These are phyloP conservation scores for Agonopterix subpropinquella DNA, from an alignment of 2,888 invertebrate genomes.

Conservation along the genomic window DNA sequence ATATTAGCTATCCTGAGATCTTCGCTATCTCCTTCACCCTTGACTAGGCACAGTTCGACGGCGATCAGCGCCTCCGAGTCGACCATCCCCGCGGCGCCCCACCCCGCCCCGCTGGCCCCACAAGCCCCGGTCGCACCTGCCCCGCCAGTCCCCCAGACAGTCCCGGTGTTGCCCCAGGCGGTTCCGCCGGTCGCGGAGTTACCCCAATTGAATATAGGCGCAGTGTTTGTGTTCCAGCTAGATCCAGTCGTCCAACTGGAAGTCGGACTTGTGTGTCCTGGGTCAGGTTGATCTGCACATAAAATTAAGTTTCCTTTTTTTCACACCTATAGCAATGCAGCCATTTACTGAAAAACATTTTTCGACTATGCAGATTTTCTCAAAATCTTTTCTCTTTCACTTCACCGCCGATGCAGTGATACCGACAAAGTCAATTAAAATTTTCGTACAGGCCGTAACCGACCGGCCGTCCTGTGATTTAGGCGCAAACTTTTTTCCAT, in stretches of 20 bases:
- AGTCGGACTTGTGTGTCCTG: constrained; percentile 34
- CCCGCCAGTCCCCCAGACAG: constrained; percentile 83
- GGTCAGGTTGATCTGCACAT: constrained; percentile 21
- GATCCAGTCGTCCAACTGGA: constrained; percentile 31
- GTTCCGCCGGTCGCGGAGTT: constrained; percentile 71
- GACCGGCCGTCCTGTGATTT: too few relatives aligned
- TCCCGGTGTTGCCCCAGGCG: constrained; percentile 77
- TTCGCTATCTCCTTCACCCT: constrained; percentile 66
- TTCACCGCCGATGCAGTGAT: too few relatives aligned
- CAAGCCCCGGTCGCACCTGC: constrained; percentile 79
- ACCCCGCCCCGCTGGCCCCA: constrained; percentile 75
- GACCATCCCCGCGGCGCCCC: constrained; percentile 83
- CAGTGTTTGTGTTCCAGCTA: constrained; percentile 25
- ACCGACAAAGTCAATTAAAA: too few relatives aligned
- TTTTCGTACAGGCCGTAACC: too few relatives aligned
- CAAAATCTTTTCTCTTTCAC: too few relatives aligned
- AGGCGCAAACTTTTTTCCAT: too few relatives aligned
- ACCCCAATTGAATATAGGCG: constrained; percentile 68
- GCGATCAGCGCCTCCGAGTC: constrained; percentile 89
- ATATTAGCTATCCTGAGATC: constrained; percentile 87
- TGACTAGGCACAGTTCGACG: constrained; percentile 62
- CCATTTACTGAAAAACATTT: too few relatives aligned
- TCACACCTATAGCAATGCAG: too few relatives aligned
- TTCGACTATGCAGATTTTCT: too few relatives aligned
- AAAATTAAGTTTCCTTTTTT: too few relatives aligned